phyloP scores from a whole-genome alignment of 64 coral and sea anemone species.

The Exaiptasia diaphana region DNA sequence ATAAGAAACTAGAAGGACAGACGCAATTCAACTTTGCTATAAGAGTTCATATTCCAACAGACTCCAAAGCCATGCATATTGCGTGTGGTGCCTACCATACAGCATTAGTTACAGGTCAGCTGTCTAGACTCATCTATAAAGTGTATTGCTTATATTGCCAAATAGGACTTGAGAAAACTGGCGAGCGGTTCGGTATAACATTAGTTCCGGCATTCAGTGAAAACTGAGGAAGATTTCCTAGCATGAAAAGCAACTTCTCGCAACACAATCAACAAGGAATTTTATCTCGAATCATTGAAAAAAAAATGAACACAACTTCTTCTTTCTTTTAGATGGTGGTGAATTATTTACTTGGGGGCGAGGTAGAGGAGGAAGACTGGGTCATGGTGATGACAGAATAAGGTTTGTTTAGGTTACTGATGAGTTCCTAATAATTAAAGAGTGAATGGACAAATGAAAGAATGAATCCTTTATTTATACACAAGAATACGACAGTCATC shows the following conservation, averaged over 20 bases:
- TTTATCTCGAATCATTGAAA: too few species aligned
- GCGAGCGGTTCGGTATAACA: too few species aligned
- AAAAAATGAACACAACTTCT: too few species aligned
- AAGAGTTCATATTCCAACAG: constrained; percentile 50
- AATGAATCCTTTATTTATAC: background rate
- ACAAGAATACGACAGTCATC: background rate
- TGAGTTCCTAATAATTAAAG: too few species aligned
- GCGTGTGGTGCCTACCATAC: constrained; percentile 79
- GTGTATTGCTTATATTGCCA: too few species aligned
- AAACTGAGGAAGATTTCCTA: background rate
- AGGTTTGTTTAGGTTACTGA: too few species aligned
- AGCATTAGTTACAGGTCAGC: constrained; percentile 79
- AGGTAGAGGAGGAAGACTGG: constrained; percentile 61
- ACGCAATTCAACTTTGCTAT: constrained; percentile 45
- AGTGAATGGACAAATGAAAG: too few species aligned
- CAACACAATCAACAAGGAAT: too few species aligned
- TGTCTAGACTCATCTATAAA: too few species aligned
- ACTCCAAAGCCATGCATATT: constrained; percentile 56
- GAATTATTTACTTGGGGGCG: constrained; percentile 79
- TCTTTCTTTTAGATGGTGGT: constrained; percentile 50
- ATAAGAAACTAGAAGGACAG: constrained; percentile 37
- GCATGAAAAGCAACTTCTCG: background rate
- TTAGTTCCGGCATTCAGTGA: background rate
- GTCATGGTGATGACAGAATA: constrained; percentile 74
- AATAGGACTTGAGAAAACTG: too few species aligned